A percentile compares a stretch with the other conserved stretches of the same genome.
phyloP scores from a whole-genome alignment of 1,140 invertebrate species.

The Drosophila saltans region DNA sequence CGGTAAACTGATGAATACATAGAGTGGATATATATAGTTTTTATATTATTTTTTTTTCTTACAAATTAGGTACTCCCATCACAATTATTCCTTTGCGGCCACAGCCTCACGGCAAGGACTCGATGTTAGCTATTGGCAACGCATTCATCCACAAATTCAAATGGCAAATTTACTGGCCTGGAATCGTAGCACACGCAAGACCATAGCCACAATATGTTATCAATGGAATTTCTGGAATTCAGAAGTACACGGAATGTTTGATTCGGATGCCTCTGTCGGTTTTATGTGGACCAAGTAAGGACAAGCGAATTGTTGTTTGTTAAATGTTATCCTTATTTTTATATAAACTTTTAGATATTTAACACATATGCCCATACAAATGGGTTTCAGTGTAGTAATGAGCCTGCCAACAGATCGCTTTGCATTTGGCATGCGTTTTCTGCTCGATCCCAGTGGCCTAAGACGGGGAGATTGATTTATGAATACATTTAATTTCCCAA shows the following conservation, averaged over 20 bases:
- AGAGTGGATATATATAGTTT: background rate
- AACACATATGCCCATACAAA: conserved; percentile 53
- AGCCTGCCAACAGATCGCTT: conserved; percentile 73
- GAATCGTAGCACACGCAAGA: conserved; percentile 67
- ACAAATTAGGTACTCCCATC: conserved; percentile 54
- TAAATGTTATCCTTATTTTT: background rate
- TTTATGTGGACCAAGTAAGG: conserved; percentile 74
- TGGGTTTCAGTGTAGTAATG: conserved; percentile 75
- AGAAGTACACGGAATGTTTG: conserved; percentile 68
- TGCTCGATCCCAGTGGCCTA: conserved; percentile 70
- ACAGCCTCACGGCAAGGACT: conserved; percentile 64
- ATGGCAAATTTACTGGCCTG: conserved; percentile 77
- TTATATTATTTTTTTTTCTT: background rate
- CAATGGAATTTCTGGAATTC: conserved; percentile 77
- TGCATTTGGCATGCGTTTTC: conserved; percentile 72
- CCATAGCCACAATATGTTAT: conserved; percentile 75
- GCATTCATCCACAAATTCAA: conserved; percentile 74
- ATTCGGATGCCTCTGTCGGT: conserved; percentile 77
- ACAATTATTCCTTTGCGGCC: conserved; percentile 65
- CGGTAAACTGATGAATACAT: conserved; percentile 31
- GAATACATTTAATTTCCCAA: conserved; percentile 43
- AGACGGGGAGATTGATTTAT: conserved; percentile 52
- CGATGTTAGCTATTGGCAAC: conserved; percentile 81
- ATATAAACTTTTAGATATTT: conserved; percentile 48
- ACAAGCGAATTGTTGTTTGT: background rate